Evolutionary conservation across 2,113 vertebrate genomes (phyloP), one percentile per base, ranked within the genome.

Genomic region (Mustela lutreola): DNA sequence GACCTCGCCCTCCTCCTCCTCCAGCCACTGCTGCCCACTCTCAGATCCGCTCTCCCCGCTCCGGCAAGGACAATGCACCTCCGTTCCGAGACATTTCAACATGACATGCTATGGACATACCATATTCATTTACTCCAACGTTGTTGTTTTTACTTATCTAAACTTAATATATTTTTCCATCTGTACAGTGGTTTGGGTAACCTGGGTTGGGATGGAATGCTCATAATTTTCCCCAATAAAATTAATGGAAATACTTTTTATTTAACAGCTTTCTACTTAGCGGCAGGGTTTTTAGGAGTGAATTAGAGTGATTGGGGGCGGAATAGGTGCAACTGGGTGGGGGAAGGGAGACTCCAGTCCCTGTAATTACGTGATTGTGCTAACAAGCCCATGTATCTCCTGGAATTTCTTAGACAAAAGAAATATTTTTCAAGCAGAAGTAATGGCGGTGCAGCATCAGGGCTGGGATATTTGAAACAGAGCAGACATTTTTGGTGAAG

Each of bases 321-420:
- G 89, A 96, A 94, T 70, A 79, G 75, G 63, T 81, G 11, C 63
- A 87, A 71, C 15, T 83, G 53, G 67, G 10, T 87, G 36, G 56
- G 71, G 50, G 63, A 89, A 94, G 65, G 39, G 86, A 76, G 62
- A 82, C 39, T 67, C 90, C 18, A 75, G 82, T 90, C 83, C 65
- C 82, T 79, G 28, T 91, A 62, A 94, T 88, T 95, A 88, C 84
- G 65, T 85, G 76, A 81, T 91, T 84, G 80, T 81, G 89, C 53
- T 93, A 96, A 97, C 39, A 58, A 92, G 73, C 62, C 15, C 67
- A 63, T 62, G 75, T 50, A 83, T 53, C 92, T 90, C 91, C 75
- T 76, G 83, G 63, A 80, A 92, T 95, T 96, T 95, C 92, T 91
- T 93, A 79, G 83, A 93, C 85, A 85, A 97, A 94, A 89, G 42